phyloP scores from a whole-genome alignment of 2,888 invertebrate genomes.

The Megalurothrips usitatus region DNA sequence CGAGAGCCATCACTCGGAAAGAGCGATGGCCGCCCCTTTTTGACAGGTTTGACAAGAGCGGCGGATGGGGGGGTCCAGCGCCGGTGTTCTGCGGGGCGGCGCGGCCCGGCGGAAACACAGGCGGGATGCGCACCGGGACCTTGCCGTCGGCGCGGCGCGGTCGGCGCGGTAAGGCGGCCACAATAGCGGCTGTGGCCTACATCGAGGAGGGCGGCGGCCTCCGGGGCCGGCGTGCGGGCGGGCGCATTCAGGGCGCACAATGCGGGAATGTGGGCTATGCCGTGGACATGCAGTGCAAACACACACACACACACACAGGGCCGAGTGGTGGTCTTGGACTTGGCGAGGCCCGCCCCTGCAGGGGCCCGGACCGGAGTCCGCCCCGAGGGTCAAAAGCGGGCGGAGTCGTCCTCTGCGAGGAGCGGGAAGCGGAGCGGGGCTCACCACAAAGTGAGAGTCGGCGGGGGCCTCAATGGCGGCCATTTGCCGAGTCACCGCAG shows the following conservation, averaged over 20 bases:
- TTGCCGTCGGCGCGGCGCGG: neutral
- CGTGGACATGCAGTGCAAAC: neutral
- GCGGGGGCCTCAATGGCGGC: conserved; percentile 4
- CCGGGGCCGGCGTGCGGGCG: neutral
- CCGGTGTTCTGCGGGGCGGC: too few species aligned
- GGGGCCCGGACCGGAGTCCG: neutral
- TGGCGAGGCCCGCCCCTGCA: neutral
- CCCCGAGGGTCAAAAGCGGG: neutral
- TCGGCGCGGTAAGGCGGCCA: neutral
- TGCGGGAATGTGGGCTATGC: too few species aligned
- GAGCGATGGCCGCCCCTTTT: too few species aligned
- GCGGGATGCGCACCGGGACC: too few species aligned
- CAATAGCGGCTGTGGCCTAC: neutral
- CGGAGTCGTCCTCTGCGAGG: neutral
- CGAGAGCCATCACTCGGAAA: too few species aligned
- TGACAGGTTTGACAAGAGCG: too few species aligned
- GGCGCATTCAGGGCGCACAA: neutral
- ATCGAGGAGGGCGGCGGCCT: neutral
- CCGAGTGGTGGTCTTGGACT: neutral
- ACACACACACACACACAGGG: neutral
- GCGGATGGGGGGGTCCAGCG: too few species aligned
- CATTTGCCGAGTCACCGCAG: neutral
- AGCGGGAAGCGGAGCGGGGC: neutral
- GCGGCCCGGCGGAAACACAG: too few species aligned
- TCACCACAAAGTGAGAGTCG: conserved; percentile 15